These are phyloP conservation scores for Helicoverpa armigera DNA, from an alignment of 1,140 invertebrate species.

Conservation along the genomic window DNA sequence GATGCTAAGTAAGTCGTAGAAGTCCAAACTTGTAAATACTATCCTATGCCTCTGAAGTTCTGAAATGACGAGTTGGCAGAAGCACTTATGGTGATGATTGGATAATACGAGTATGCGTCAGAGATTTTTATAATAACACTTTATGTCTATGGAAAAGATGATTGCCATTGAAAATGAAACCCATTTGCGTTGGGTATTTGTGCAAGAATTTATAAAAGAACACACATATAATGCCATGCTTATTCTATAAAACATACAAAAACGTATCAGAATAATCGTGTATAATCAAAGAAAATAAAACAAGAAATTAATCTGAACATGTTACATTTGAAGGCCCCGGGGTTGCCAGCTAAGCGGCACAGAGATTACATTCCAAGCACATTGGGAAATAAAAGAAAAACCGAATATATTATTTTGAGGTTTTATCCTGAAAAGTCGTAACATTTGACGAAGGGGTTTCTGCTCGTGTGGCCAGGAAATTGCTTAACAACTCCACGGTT, in stretches of 20 bases:
- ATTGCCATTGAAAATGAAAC: too few species aligned
- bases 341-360: neutral
- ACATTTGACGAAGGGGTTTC: constrained; percentile 12
- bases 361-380: constrained; percentile 26
- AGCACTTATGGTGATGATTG: too few species aligned
- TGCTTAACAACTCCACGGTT: neutral
- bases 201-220: too few species aligned
- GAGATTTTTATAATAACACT: too few species aligned
- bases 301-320: constrained; percentile 12
- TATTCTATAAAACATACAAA: neutral
- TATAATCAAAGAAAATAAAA: constrained; percentile 27
- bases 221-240: too few species aligned
- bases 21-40: neutral
- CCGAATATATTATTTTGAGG: constrained; percentile 23
- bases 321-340: constrained; percentile 9
- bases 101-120: too few species aligned
- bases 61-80: too few species aligned
- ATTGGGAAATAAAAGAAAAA: constrained; percentile 33
- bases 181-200: too few species aligned
- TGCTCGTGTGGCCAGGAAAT: neutral
- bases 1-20: neutral
- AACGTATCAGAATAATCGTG: constrained; percentile 1
- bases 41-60: too few species aligned
- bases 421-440: constrained; percentile 15
- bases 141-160: too few species aligned